Evolutionary conservation across 2,888 invertebrate genomes (phyloP).

Genomic region (Philonicus albiceps): DNA sequence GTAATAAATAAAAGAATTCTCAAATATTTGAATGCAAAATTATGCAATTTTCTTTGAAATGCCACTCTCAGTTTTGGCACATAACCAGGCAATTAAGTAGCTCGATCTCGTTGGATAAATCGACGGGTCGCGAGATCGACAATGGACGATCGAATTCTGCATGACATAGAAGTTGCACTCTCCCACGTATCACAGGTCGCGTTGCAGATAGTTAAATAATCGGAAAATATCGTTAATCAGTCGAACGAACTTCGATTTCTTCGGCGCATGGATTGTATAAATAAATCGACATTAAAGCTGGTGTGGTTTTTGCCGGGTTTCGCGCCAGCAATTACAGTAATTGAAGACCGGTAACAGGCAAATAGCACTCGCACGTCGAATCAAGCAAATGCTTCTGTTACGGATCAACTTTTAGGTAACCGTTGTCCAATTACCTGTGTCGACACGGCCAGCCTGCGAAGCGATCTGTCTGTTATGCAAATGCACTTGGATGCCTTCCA

Average conservation of each 20-base stretch:
- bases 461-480: slow-evolving; percentile 34
- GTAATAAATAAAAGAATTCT: neutral
- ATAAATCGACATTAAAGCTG: neutral
- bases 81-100: neutral
- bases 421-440: slow-evolving; percentile 37
- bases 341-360: slow-evolving; percentile 39
- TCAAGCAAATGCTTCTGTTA: slow-evolving; percentile 33
- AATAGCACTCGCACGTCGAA: slow-evolving; percentile 35
- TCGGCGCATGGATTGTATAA: neutral
- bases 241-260: neutral
- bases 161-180: neutral
- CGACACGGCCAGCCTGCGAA: slow-evolving; percentile 6
- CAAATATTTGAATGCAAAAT: neutral
- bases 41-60: neutral
- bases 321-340: slow-evolving; percentile 36
- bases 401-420: slow-evolving; percentile 41
- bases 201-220: neutral
- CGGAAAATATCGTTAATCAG: neutral
- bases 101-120: neutral
- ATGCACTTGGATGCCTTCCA: slow-evolving; percentile 1
- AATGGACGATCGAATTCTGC: neutral
- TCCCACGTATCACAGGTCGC: neutral
- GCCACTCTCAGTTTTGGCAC: neutral
- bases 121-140: neutral
- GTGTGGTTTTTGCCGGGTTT: slow-evolving; percentile 2